Percentiles rank a stretch among this genome's conserved stretches.
phyloP scores from a whole-genome alignment of 2,797 vertebrate species.

The Acipenser oxyrinchus region DNA sequence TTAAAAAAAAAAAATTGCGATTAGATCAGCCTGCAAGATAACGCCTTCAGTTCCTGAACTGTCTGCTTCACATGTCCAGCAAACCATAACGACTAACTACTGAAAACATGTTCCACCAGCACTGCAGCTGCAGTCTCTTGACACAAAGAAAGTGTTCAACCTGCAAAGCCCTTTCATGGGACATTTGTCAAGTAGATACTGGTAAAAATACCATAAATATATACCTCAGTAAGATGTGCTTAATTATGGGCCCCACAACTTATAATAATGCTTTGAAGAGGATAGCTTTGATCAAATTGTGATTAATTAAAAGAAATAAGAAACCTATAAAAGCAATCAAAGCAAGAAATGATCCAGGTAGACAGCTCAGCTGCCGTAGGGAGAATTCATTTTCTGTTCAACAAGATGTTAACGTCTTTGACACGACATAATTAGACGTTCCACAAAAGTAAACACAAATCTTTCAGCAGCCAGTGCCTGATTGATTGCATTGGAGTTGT shows the following conservation, averaged over 20 bases:
- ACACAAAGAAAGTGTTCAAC: slow-evolving; percentile 30
- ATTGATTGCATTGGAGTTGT: slow-evolving; percentile 34
- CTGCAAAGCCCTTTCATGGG: too few species aligned
- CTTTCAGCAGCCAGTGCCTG: slow-evolving; percentile 34
- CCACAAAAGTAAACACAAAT: slow-evolving; percentile 37
- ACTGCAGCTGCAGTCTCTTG: slow-evolving; percentile 28
- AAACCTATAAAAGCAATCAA: slow-evolving; percentile 7
- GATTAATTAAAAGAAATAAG: background rate
- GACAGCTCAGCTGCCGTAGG: background rate
- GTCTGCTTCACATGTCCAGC: slow-evolving; percentile 8
- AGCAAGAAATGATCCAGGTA: background rate
- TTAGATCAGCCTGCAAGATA: slow-evolving; percentile 13
- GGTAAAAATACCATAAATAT: too few species aligned
- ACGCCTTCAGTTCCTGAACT: background rate
- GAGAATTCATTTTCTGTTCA: slow-evolving; percentile 28
- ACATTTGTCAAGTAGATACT: too few species aligned
- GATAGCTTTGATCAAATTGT: too few species aligned
- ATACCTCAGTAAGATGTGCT: too few species aligned
- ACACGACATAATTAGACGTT: slow-evolving; percentile 44
- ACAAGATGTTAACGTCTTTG: slow-evolving; percentile 39
- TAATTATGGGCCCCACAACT: too few species aligned
- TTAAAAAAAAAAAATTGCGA: background rate
- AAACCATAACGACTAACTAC: slow-evolving; percentile 22
- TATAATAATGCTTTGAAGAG: too few species aligned
- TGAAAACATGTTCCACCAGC: slow-evolving; percentile 32